Conservation (phyloP, 2,797 vertebrate genomes). For the Sebastiscus albofasciatus region DNA sequence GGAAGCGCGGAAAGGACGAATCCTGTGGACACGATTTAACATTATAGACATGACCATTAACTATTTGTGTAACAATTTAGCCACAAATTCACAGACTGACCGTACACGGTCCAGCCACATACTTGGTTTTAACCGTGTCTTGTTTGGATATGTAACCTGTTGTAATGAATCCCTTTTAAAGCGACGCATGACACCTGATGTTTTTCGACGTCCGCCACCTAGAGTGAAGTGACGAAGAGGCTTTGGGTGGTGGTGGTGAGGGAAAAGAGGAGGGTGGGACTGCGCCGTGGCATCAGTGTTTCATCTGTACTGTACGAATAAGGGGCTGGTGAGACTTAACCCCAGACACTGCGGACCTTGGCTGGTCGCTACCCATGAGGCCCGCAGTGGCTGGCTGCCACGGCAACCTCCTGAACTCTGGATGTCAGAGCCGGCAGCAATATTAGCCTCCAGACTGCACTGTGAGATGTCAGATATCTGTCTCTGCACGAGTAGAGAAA, state of each 20-base stretch:
- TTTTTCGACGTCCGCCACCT: conserved; percentile 1
- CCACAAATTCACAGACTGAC: too few species aligned
- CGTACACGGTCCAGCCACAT: too few species aligned
- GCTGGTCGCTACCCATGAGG: conserved; percentile 37
- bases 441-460: conserved; percentile 31
- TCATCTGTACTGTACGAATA: conserved; percentile 30
- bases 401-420: conserved; percentile 36
- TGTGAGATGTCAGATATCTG: not conserved
- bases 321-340: conserved; percentile 30
- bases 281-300: conserved; percentile 1
- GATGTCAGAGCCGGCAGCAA: conserved; percentile 19
- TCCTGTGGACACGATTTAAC: too few species aligned
- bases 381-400: conserved; percentile 1
- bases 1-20: too few species aligned
- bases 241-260: not conserved
- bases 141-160: not conserved
- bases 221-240: conserved; percentile 15
- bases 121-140: too few species aligned
- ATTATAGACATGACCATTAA: too few species aligned
- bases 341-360: conserved; percentile 15
- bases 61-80: too few species aligned
- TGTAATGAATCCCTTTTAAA: not conserved
- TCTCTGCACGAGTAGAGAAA: not conserved
- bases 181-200: not conserved
- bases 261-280: not conserved